phyloP scores from a whole-genome alignment of 2,888 invertebrate genomes.

The Piscicola geometra region DNA sequence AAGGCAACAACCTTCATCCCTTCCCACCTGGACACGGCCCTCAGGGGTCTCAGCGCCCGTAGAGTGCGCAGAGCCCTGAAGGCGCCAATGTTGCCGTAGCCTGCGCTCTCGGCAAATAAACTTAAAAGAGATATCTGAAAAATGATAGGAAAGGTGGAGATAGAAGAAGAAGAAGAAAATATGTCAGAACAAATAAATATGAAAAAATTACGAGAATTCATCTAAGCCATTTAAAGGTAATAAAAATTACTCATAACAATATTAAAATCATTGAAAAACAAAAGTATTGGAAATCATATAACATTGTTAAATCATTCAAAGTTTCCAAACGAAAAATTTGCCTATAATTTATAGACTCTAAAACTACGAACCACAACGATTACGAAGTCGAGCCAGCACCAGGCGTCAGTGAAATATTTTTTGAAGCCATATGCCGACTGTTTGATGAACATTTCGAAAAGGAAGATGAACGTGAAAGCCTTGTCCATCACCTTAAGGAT shows the following conservation, averaged over 20 bases:
- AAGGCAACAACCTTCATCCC: constrained; percentile 84
- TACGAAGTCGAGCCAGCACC: constrained; percentile 99
- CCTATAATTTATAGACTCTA: too few relatives aligned
- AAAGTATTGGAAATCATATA: too few relatives aligned
- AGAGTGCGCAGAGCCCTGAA: constrained; percentile 99
- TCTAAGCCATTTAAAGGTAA: background rate
- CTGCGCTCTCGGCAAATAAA: constrained; percentile 77
- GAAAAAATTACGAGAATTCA: background rate
- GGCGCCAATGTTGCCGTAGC: constrained; percentile 86
- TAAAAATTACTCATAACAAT: background rate
- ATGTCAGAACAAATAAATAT: too few relatives aligned
- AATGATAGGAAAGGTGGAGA: background rate
- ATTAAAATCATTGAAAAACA: too few relatives aligned
- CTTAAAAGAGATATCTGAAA: constrained; percentile 74
- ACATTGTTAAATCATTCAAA: too few relatives aligned
- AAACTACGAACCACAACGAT: constrained; percentile 82
- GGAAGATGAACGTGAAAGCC: constrained; percentile 96
- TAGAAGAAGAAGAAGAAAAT: too few relatives aligned
- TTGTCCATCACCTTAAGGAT: constrained; percentile 67
- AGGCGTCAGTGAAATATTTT: constrained; percentile 95
- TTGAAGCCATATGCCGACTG: constrained; percentile 94
- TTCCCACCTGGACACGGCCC: constrained; percentile 99
- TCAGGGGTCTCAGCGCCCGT: constrained; percentile 91
- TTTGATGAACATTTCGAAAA: constrained; percentile 97
- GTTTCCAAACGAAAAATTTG: too few relatives aligned